Percentiles rank a stretch among this genome's conserved stretches.
These are phyloP conservation scores for Diabrotica balteata DNA, from an alignment of 2,888 invertebrate genomes.

Conservation along the genomic window DNA sequence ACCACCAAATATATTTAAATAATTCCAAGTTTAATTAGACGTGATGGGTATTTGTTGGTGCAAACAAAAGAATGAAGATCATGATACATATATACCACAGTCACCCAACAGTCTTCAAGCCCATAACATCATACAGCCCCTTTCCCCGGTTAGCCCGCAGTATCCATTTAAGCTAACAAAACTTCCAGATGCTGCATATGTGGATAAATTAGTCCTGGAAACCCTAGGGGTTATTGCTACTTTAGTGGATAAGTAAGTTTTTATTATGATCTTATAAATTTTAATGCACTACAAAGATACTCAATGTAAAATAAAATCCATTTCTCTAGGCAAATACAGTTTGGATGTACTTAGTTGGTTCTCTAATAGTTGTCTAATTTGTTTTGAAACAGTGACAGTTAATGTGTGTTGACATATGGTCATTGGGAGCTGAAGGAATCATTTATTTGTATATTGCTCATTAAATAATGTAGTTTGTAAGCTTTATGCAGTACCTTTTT, in stretches of 20 bases:
- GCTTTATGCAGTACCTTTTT: no score
- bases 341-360: no score
- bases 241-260: slow-evolving; percentile 82
- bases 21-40: slow-evolving; percentile 34
- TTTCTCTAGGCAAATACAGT: no score
- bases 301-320: no score
- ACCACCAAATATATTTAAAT: slow-evolving; percentile 29
- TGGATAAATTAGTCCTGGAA: slow-evolving; percentile 81
- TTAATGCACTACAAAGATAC: no score
- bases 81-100: slow-evolving; percentile 60
- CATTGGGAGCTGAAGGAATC: no score
- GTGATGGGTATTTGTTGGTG: slow-evolving; percentile 82
- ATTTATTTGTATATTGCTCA: no score
- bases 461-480: no score
- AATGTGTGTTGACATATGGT: no score
- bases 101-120: slow-evolving; percentile 40
- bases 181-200: slow-evolving; percentile 51
- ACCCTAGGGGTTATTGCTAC: slow-evolving; percentile 81
- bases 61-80: slow-evolving; percentile 69
- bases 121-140: slow-evolving; percentile 42
- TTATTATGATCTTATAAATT: no score
- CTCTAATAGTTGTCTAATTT: no score
- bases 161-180: slow-evolving; percentile 46
- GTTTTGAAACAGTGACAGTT: no score
- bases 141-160: slow-evolving; percentile 48